A percentile compares a stretch with the other conserved stretches of the same genome.
phyloP scores from a whole-genome alignment of 1,140 invertebrate species.

The Caenorhabditis latens region DNA sequence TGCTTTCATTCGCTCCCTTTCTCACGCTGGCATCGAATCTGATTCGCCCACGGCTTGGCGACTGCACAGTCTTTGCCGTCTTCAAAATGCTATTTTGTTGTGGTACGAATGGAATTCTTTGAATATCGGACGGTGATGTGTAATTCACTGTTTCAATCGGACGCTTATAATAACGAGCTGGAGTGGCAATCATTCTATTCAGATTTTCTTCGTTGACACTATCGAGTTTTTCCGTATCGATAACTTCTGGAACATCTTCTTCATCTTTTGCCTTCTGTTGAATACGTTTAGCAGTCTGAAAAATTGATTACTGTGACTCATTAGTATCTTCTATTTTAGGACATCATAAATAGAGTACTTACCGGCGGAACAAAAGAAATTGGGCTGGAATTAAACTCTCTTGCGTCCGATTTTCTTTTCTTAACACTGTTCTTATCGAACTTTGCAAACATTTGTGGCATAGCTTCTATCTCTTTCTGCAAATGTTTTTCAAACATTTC shows the following conservation, averaged over 20 bases:
- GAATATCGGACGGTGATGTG: neutral
- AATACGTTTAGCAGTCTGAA: constrained; percentile 7
- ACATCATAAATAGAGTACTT: neutral
- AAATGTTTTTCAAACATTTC: constrained; percentile 22
- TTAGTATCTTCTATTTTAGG: neutral
- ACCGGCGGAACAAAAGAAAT: neutral
- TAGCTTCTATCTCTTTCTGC: neutral
- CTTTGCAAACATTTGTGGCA: neutral
- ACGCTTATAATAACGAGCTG: constrained; percentile 19
- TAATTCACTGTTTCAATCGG: neutral
- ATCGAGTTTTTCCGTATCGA: neutral
- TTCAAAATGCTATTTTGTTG: constrained; percentile 17
- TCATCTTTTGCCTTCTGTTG: neutral
- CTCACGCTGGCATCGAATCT: neutral
- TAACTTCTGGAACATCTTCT: neutral
- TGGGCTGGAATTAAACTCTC: neutral
- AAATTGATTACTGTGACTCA: neutral
- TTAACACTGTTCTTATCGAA: neutral
- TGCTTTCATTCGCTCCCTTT: neutral
- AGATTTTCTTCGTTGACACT: neutral
- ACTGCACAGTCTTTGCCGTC: neutral
- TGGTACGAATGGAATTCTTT: neutral
- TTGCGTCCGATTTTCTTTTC: neutral
- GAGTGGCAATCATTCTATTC: constrained; percentile 10
- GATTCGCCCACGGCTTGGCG: neutral